Base-by-base conservation (phyloP, 2,797 vertebrate species). In the Aulostomus chinensis region DNA sequence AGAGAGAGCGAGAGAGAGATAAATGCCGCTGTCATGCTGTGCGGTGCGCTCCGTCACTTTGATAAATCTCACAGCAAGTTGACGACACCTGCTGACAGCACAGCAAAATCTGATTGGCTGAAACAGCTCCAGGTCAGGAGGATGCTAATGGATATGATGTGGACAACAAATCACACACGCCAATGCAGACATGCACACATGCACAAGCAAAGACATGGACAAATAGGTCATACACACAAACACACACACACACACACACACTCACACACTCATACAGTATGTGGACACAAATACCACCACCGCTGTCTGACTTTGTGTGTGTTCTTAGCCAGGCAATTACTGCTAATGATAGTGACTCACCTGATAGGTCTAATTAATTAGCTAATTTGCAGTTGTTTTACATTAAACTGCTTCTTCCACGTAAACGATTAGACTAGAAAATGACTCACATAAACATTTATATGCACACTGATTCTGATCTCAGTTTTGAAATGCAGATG, bases 11-110 rank as follows among this genome's bases (percentile, higher is more conserved):
- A 56, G 55, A 58, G 64, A 67, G 80, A 86, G 86, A 90, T 83
- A 87, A 47, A 47, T 47, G 45, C 77, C 62, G 81, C 83, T 88
- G 86, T 86, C 83, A 49, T 72, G 69, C 78, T 74, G 78, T 72
- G 78, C 54, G 26, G 81, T 57, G 77, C 52, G 67, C 80, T 74
- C 83, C 64, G 78, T 88, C 88, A 86, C 84, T 86, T 88, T 90
- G 89, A 90, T 90, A 82, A 88, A 89, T 90, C 84, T 90, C 87
- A 71, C 87, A 77, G 84, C 47, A 43, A 79, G 84, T 77, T 81
- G 87, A 86, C 60, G 71, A 85, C 88, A 90, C 88, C 89, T 89
- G 88, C 86, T 88, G 88, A 89, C 86, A 87, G 72, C 65, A 78
- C 64, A 59, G 73, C 78, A 45, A 58, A 62, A 58, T 80, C 77